These are phyloP conservation scores for Scaptomyza polygonia DNA, from an alignment of 2,888 invertebrate species.

Conservation along the genomic window DNA sequence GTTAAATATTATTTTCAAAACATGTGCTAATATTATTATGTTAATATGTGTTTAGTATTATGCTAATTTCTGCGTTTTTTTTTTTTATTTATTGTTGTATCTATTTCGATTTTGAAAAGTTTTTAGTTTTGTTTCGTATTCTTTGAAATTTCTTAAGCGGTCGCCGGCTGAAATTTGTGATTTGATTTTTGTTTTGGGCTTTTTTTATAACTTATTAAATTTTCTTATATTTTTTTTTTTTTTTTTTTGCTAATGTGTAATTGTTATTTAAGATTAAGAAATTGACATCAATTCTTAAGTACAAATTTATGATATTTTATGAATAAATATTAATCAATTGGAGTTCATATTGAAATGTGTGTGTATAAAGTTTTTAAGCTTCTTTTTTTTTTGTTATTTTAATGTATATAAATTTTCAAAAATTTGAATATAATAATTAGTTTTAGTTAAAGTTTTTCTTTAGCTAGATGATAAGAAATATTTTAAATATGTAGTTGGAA, in stretches of 20 bases:
- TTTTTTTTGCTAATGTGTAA: slow-evolving; percentile 24
- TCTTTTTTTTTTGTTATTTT: slow-evolving; percentile 23
- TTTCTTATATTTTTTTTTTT: slow-evolving; percentile 1
- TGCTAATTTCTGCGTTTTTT: slow-evolving; percentile 12
- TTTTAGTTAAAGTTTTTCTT: slow-evolving; percentile 7
- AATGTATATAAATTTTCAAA: slow-evolving; percentile 57
- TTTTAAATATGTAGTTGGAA: too few relatives aligned
- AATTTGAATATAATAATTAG: slow-evolving; percentile 31
- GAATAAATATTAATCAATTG: slow-evolving; percentile 30
- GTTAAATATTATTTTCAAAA: slow-evolving; percentile 11
- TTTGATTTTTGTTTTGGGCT: slow-evolving; percentile 20
- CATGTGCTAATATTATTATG: slow-evolving; percentile 9
- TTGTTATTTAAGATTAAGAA: slow-evolving; percentile 58
- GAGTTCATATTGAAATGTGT: slow-evolving; percentile 21
- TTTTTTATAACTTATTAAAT: not conserved
- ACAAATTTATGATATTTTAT: slow-evolving; percentile 9
- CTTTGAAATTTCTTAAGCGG: not conserved
- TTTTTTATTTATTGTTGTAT: not conserved
- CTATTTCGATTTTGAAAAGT: slow-evolving; percentile 11
- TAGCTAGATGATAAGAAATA: slow-evolving; percentile 24
- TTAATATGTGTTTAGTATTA: slow-evolving; percentile 11
- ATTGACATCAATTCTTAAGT: slow-evolving; percentile 63
- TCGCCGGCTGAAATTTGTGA: slow-evolving; percentile 44
- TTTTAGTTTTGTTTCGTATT: slow-evolving; percentile 11
- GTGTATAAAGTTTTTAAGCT: slow-evolving; percentile 43